phyloP scores from a whole-genome alignment of 2,797 vertebrate species.

The Champsocephalus gunnari region DNA sequence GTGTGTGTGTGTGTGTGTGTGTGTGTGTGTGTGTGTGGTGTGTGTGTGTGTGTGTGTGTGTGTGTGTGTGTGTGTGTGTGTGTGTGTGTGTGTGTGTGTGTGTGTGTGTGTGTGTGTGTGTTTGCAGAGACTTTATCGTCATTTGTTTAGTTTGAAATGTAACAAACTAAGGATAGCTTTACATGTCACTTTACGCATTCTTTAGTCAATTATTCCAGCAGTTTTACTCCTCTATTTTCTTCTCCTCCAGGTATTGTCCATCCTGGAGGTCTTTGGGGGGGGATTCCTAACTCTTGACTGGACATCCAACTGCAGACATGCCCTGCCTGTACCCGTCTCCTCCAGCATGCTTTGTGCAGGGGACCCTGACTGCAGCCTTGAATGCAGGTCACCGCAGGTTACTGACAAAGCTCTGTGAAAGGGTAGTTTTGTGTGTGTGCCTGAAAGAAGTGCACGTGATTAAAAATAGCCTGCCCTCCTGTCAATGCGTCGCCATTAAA shows the following conservation, averaged over 20 bases:
- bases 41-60: conserved; percentile 48
- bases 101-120: conserved; percentile 64
- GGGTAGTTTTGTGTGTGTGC: conserved; percentile 59
- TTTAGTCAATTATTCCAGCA: conserved; percentile 64
- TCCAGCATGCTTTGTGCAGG: conserved; percentile 80
- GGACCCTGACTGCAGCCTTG: conserved; percentile 78
- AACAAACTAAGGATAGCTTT: conserved; percentile 36
- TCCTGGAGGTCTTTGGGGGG: conserved; percentile 34
- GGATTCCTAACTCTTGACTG: conserved; percentile 49
- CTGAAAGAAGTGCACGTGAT: conserved; percentile 84
- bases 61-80: no score
- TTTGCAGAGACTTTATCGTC: conserved; percentile 67
- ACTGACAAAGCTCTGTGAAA: conserved; percentile 83
- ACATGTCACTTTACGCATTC: conserved; percentile 26
- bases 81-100: conserved; percentile 59
- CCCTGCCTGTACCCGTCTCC: conserved; percentile 41
- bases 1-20: conserved; percentile 71
- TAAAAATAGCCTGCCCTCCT: conserved; percentile 85
- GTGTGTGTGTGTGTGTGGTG: conserved; percentile 76
- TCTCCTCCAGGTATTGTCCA: conserved; percentile 37
- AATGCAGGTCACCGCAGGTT: conserved; percentile 88
- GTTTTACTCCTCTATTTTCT: conserved; percentile 60
- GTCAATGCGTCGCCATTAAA: conserved; percentile 85
- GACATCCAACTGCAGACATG: conserved; percentile 71
- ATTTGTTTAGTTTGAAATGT: conserved; percentile 62